A percentile compares a stretch with the other conserved stretches of the same genome.
These are phyloP conservation scores for Cyclophora albipunctata DNA, from an alignment of 2,888 invertebrate species.

Conservation along the genomic window DNA sequence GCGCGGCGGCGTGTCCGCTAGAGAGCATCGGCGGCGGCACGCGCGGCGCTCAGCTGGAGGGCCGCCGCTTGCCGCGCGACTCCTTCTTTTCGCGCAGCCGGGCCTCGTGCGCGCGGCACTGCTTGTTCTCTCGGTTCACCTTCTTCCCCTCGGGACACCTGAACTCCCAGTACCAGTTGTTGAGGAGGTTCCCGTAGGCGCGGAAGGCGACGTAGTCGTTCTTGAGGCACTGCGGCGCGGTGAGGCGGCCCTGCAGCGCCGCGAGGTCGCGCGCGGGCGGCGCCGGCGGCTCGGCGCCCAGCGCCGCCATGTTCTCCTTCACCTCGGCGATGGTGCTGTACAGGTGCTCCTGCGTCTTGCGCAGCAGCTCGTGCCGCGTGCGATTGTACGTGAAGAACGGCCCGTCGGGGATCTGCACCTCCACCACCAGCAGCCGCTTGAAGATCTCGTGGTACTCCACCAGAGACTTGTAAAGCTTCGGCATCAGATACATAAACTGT, in stretches of 20 bases:
- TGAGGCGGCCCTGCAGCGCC: constrained; percentile 50
- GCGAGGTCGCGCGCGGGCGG: constrained; percentile 52
- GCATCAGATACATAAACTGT: constrained; percentile 74
- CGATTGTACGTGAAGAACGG: constrained; percentile 57
- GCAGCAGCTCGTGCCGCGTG: constrained; percentile 54
- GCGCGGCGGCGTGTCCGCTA: constrained; percentile 20
- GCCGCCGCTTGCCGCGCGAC: constrained; percentile 14
- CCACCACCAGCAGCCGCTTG: constrained; percentile 44
- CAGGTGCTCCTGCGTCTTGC: constrained; percentile 55
- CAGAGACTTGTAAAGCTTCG: constrained; percentile 71
- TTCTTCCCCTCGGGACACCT: constrained; percentile 51
- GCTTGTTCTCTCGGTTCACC: constrained; percentile 29
- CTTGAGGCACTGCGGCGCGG: constrained; percentile 71
- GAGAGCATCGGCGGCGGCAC: constrained; percentile 17
- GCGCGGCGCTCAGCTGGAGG: constrained; percentile 17
- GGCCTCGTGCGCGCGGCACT: constrained; percentile 40
- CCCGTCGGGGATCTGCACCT: constrained; percentile 55
- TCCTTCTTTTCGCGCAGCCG: constrained; percentile 45
- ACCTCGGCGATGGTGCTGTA: constrained; percentile 76
- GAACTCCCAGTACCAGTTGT: constrained; percentile 75
- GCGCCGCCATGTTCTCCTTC: constrained; percentile 48
- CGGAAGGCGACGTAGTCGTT: constrained; percentile 78
- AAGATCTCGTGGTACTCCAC: constrained; percentile 55
- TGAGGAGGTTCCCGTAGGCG: constrained; percentile 74
- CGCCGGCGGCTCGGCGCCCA: no score